Percentiles rank a stretch among this genome's conserved stretches.
Evolutionary conservation across 2,797 vertebrate species (phyloP).

Genomic region (Epinephelus awoara): DNA sequence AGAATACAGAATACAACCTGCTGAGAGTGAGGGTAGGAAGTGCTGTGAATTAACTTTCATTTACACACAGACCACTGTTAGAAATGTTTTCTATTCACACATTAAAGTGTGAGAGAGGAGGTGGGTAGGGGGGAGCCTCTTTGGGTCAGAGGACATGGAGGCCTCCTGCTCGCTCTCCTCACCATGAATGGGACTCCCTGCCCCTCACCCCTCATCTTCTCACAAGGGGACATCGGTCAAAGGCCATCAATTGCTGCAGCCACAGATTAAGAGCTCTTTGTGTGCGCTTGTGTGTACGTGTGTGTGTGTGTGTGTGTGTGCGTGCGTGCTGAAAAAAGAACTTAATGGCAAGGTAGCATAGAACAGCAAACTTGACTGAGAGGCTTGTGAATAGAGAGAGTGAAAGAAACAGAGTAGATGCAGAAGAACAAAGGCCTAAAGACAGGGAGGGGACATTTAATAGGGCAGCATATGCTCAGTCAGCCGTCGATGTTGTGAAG

Average conservation of each 20-base stretch:
- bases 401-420: constrained; percentile 10
- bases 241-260: background rate
- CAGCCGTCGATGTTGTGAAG: constrained; percentile 33
- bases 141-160: constrained; percentile 35
- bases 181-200: constrained; percentile 23
- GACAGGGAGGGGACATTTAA: constrained; percentile 33
- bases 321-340: background rate
- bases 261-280: background rate
- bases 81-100: constrained; percentile 8
- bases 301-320: background rate
- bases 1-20: no score
- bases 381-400: constrained; percentile 7
- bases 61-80: no score
- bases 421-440: constrained; percentile 3
- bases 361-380: constrained; percentile 2
- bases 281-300: background rate
- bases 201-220: constrained; percentile 5
- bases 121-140: background rate
- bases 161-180: constrained; percentile 5
- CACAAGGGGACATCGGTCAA: constrained; percentile 19
- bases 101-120: constrained; percentile 28
- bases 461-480: constrained; percentile 43
- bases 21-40: no score
- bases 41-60: no score
- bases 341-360: background rate